Evolutionary conservation across 2,113 vertebrate species (phyloP), one percentile per base, ranked within the genome.

Genomic region (Glaucomys volans): DNA sequence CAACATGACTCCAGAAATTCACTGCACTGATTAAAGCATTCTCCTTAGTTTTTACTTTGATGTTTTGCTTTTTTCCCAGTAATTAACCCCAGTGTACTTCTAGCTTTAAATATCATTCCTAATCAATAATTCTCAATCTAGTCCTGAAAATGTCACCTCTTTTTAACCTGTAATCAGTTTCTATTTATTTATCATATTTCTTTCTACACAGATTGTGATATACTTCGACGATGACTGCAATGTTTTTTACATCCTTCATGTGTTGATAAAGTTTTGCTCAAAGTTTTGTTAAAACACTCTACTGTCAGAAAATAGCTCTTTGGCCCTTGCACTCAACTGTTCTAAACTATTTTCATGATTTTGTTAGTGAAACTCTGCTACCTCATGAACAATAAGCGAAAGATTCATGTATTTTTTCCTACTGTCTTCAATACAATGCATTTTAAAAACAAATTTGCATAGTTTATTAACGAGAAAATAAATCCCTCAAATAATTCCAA

Each of bases 81-180:
- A 81, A 37, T 26, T 37, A 50, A 52, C n/a, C 1, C 57, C 24
- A 67, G 14, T 40, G 30, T 72, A 87, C 69, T 22, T 2, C 40
- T 26, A 40, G 6, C 2, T 77, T 77, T 87, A 90, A 92, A 83
- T 71, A 83, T n/a, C 22, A 75, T 42, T 8, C 37, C 14, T 40
- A 67, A 11, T 67, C 44, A 75, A 47, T 66, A 93, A 66, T 22
- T 77, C 32, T 82, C 30, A 54, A 66, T 59, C 57, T 90, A 57
- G 89, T 37, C 37, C 74, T 83, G 13, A 59, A 92, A 67, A 37
- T 62, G 26, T 42, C 52, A 79, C 26, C 84, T 37, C 17, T 77
- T 82, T 92, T 71, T 84, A 92, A 57, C 11, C 18, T 87, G 13
- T 20, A 84, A 83, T 91, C 10, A 22, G 24, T 72, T 95, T 86